Evolutionary conservation across 2,888 invertebrate genomes (phyloP), one percentile per base, ranked within the genome.

Genomic region (Chymomyza amoena): DNA sequence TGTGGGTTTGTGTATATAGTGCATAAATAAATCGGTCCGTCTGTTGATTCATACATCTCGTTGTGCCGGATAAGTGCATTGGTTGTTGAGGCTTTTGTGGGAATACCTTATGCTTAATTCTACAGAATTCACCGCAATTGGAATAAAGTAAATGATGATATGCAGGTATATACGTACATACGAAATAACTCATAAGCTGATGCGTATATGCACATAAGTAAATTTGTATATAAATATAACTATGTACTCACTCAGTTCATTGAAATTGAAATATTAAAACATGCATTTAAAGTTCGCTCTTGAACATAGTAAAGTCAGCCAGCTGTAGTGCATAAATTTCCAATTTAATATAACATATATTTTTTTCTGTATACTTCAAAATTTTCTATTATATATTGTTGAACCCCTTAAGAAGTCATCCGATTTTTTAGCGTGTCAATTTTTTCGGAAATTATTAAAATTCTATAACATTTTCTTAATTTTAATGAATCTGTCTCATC

Each of bases 31-130:
- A 36, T 36, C 36, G 36, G 36, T 36, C 36, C 36, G 36, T 36
- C 39, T 45, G 39, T 45, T 45, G 39, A 45, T 45, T 45, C 39
- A 45, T 45, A 45, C 2, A 4, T 10, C 39, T 45, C 4, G 0
- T 15, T 16, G 16, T 54, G 18, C 52, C 25, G 51, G 63, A n/a
- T 16, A 63, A 63, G 63, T 63, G 63, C 63, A 63, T 18, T 36
- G 61, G 61, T 18, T 57, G 6, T 7, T 57, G 57, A 1, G 57
- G 57, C 25, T 57, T 28, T 57, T 25, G 32, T 7, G 18, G 1
- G n/a, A 56, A 57, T 57, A 28, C 10, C 54, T 18, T 10, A 25
- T 57, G 7, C 10, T 20, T 1, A 57, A 20, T 6, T 57, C 25
- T 20, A 15, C 57, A 25, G 57, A 18, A 16, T 9, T 10, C 4